Percentiles rank a stretch among this genome's conserved stretches.
These are phyloP conservation scores for Suillia variegata DNA, from an alignment of 2,888 invertebrate genomes.

Conservation along the genomic window DNA sequence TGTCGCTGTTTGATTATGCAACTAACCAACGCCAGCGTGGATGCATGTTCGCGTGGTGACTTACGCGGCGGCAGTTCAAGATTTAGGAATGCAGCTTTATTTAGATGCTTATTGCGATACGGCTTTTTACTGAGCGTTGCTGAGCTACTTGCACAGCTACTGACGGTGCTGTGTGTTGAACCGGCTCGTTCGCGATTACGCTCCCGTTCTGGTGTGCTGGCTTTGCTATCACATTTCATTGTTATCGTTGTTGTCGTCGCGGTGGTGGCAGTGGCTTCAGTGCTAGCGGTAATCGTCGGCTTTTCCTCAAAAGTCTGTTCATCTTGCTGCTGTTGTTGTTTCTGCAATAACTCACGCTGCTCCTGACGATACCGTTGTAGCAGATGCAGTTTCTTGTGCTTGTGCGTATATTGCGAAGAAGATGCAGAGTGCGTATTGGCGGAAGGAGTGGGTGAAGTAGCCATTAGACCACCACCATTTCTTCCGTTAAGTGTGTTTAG, in stretches of 20 bases:
- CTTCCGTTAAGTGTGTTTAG: constrained; percentile 12
- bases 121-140: constrained; percentile 38
- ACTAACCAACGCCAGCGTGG: constrained; percentile 81
- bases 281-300: neutral
- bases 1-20: constrained; percentile 65
- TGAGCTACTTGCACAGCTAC: constrained; percentile 45
- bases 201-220: constrained; percentile 44
- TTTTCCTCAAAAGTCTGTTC: constrained; percentile 24
- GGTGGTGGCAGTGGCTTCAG: neutral
- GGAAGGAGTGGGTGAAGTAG: neutral
- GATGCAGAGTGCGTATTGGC: neutral
- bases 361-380: constrained; percentile 52
- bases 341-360: constrained; percentile 38
- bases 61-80: constrained; percentile 69
- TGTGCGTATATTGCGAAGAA: constrained; percentile 34
- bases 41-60: constrained; percentile 86
- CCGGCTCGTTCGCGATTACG: constrained; percentile 40
- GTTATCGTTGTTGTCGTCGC: constrained; percentile 25
- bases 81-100: constrained; percentile 42
- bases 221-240: constrained; percentile 49
- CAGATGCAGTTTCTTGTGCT: constrained; percentile 51
- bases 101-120: constrained; percentile 49
- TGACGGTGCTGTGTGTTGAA: constrained; percentile 46
- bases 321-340: constrained; percentile 29
- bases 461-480: too few relatives aligned